Evolutionary conservation across 2,797 vertebrate species (phyloP).

Genomic region (Sebastes nivosus): DNA sequence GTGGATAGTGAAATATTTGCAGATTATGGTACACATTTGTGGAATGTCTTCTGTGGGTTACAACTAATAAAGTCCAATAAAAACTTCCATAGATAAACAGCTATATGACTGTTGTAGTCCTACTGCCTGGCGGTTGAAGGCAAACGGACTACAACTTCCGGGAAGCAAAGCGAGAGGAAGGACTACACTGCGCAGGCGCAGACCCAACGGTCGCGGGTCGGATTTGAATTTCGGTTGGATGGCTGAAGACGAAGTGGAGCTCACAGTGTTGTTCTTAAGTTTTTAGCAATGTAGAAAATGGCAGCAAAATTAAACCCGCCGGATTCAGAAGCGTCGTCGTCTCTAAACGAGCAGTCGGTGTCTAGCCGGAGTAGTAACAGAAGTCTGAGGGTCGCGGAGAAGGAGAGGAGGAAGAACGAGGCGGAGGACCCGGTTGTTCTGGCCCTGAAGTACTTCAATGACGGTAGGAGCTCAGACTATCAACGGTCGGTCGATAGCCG

Average conservation of each 20-base stretch:
- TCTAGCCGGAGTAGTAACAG: slow-evolving; percentile 59
- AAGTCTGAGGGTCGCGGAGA: slow-evolving; percentile 78
- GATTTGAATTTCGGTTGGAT: slow-evolving; percentile 81
- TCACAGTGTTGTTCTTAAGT: background rate
- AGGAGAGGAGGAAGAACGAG: slow-evolving; percentile 69
- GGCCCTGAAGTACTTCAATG: slow-evolving; percentile 77
- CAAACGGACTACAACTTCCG: slow-evolving; percentile 60
- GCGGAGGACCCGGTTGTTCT: slow-evolving; percentile 68
- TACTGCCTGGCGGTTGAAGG: accelerated
- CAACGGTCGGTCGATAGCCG: background rate
- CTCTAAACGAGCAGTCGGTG: slow-evolving; percentile 33
- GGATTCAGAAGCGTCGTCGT: slow-evolving; percentile 42
- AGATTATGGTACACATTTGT: accelerated
- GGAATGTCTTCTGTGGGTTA: no score
- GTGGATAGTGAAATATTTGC: no score
- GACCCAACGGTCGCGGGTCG: slow-evolving; percentile 82
- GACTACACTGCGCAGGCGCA: slow-evolving; percentile 74
- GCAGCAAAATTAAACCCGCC: slow-evolving; percentile 41
- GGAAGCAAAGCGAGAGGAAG: background rate
- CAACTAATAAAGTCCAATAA: no score
- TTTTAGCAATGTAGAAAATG: slow-evolving; percentile 78
- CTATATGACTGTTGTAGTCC: background rate
- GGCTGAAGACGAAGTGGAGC: background rate
- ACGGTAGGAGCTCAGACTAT: slow-evolving; percentile 57
- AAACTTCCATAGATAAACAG: no score